These are phyloP conservation scores for Syngnathus typhle DNA, from an alignment of 2,113 vertebrate genomes.

Conservation along the genomic window DNA sequence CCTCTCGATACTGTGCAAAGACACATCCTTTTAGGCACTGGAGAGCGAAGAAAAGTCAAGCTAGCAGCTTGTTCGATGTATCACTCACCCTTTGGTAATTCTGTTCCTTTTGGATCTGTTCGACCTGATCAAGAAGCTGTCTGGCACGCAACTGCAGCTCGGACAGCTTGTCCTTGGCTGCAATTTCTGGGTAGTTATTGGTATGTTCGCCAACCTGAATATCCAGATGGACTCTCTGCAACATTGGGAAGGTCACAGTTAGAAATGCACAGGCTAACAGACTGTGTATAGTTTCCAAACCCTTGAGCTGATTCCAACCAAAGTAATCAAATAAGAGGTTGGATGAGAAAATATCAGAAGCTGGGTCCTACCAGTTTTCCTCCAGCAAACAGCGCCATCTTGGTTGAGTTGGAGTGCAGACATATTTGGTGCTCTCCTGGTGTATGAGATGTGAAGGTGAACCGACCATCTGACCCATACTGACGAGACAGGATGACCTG, in stretches of 20 bases:
- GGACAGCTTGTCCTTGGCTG: slow-evolving; percentile 89
- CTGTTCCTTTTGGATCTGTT: slow-evolving; percentile 95
- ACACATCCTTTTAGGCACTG: too few relatives aligned
- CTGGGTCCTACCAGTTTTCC: slow-evolving; percentile 79
- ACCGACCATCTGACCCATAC: slow-evolving; percentile 89
- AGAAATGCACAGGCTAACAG: not conserved
- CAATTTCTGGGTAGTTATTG: slow-evolving; percentile 95
- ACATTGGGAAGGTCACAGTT: not conserved
- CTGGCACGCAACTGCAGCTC: slow-evolving; percentile 87
- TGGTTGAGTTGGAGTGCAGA: slow-evolving; percentile 93
- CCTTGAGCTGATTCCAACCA: not conserved
- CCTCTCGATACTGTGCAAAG: slow-evolving; percentile 81
- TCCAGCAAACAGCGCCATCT: slow-evolving; percentile 86
- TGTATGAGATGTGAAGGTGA: slow-evolving; percentile 93
- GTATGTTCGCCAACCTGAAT: slow-evolving; percentile 93
- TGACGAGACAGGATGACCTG: slow-evolving; percentile 88
- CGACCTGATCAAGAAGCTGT: slow-evolving; percentile 90
- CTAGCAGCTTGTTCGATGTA: not conserved
- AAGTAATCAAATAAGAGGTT: not conserved
- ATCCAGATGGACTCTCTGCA: slow-evolving; percentile 85
- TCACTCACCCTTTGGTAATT: slow-evolving; percentile 89
- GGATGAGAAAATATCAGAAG: not conserved
- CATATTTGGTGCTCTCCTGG: slow-evolving; percentile 95
- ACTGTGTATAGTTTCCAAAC: not conserved
- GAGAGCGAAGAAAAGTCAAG: not conserved